A percentile compares a stretch with the other conserved stretches of the same genome.
Evolutionary conservation across 2,797 vertebrate genomes (phyloP).

Genomic region (Sebastes glaucus): DNA sequence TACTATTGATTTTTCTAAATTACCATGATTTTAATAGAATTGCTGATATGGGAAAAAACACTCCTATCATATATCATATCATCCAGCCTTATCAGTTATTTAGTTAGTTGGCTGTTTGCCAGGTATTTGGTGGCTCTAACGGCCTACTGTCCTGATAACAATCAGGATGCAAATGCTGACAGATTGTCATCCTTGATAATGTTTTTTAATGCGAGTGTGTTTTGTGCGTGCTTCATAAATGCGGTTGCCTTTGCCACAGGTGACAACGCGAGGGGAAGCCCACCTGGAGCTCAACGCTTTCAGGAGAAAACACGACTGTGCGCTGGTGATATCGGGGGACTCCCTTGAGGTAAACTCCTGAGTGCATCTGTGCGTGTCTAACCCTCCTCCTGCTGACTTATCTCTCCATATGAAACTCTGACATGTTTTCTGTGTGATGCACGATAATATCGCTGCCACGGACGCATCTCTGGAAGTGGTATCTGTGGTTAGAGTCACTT

Average conservation of each 20-base stretch:
- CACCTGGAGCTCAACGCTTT: conserved; percentile 97
- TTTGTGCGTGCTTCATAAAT: conserved; percentile 20
- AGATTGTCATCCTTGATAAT: conserved; percentile 32
- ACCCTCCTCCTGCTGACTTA: conserved; percentile 6
- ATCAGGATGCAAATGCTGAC: conserved; percentile 24
- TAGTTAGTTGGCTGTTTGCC: neutral
- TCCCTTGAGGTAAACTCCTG: conserved; percentile 89
- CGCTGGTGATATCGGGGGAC: conserved; percentile 96
- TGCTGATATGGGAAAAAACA: neutral
- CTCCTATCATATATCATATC: neutral
- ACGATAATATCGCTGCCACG: conserved; percentile 27
- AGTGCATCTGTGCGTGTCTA: neutral
- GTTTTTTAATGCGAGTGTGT: neutral
- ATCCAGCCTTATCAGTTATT: neutral
- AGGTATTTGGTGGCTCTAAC: neutral
- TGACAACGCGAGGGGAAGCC: conserved; percentile 96
- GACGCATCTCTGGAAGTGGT: conserved; percentile 58
- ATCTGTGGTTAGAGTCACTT: conserved; percentile 60
- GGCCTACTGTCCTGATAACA: conserved; percentile 38
- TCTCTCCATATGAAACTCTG: conserved; percentile 39
- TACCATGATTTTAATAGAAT: neutral
- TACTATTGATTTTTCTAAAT: neutral
- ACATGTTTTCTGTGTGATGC: conserved; percentile 29
- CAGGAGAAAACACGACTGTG: conserved; percentile 96
- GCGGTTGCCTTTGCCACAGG: conserved; percentile 76